Conservation (phyloP, 1,140 invertebrate genomes). For the Nasonia vitripennis region DNA sequence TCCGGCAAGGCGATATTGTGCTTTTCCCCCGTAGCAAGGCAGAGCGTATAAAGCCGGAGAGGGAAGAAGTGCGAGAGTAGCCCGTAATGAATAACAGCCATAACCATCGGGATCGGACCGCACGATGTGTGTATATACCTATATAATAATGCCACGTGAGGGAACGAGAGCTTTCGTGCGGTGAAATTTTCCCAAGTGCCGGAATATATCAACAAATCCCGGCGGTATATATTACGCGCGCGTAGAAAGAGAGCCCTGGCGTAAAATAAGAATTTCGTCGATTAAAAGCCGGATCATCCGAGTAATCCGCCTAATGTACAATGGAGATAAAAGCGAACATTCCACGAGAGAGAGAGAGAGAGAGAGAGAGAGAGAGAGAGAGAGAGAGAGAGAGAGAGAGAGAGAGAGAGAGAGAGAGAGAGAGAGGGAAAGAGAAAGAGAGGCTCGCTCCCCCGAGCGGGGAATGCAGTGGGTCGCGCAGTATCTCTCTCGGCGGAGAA, state of each 20-base stretch:
- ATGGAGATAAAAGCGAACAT: conserved; percentile 38
- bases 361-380: neutral
- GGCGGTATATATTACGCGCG: neutral
- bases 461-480: conserved; percentile 11
- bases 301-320: conserved; percentile 46
- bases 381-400: neutral
- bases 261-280: conserved; percentile 31
- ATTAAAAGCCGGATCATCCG: conserved; percentile 48
- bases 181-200: neutral
- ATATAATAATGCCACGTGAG: neutral
- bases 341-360: conserved; percentile 2
- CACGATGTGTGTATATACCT: neutral
- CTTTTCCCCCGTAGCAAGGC: too few relatives aligned
- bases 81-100: neutral
- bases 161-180: neutral
- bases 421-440: neutral
- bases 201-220: conserved; percentile 27
- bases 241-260: neutral
- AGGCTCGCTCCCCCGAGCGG: neutral
- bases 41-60: neutral
- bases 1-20: neutral
- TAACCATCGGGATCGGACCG: neutral
- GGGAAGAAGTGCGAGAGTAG: neutral
- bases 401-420: neutral
- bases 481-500: neutral